Conservation (phyloP, 2,797 vertebrate genomes). For the Coregonus ussuriensis region DNA sequence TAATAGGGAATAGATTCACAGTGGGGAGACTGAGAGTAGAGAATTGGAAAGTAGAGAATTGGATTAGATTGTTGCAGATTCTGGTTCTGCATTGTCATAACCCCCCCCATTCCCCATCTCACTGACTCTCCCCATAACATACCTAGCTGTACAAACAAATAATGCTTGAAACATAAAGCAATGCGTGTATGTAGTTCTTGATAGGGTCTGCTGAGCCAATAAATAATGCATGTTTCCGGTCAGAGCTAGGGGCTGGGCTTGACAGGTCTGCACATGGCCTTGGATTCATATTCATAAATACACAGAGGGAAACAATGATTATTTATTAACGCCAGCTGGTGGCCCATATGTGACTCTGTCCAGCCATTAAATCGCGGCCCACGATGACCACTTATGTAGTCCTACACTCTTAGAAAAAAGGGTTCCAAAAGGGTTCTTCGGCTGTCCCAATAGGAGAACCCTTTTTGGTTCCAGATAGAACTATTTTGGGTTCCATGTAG, state of each 20-base stretch:
- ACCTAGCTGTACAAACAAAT: constrained; percentile 13
- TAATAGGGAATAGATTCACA: not conserved
- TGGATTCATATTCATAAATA: constrained; percentile 34
- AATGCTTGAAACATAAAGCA: constrained; percentile 6
- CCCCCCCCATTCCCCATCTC: no score
- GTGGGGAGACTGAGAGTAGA: no score
- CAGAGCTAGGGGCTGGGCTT: not conserved
- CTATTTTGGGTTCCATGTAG: no score
- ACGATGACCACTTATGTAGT: constrained; percentile 1
- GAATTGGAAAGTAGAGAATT: not conserved
- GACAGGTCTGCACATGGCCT: constrained; percentile 20
- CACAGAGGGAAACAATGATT: constrained; percentile 34
- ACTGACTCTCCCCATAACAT: not conserved
- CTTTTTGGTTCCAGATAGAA: no score
- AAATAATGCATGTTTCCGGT: constrained; percentile 26
- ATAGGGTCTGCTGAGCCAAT: constrained; percentile 1
- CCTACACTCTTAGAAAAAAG: not conserved
- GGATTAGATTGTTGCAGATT: not conserved
- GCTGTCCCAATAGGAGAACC: not conserved
- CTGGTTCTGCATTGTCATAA: not conserved
- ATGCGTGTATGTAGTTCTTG: not conserved
- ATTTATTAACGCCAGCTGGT: constrained; percentile 54
- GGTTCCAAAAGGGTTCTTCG: not conserved
- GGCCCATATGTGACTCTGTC: constrained; percentile 43
- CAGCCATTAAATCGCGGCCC: constrained; percentile 28